A percentile compares a stretch with the other conserved stretches of the same genome.
These are phyloP conservation scores for Ligdia adustata DNA, from an alignment of 2,888 invertebrate genomes.

Conservation along the genomic window DNA sequence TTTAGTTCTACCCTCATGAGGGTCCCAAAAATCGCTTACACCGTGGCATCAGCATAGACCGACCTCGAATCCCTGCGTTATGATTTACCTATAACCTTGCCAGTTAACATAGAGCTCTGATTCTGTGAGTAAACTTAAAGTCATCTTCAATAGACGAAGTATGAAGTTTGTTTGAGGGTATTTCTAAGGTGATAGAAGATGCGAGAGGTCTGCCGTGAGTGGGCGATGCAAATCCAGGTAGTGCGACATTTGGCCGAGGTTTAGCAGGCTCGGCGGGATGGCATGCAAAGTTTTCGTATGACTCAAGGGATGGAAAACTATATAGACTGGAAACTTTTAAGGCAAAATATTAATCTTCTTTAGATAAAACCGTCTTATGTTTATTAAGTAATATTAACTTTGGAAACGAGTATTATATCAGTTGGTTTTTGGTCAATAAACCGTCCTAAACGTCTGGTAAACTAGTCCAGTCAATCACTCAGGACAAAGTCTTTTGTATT, in stretches of 20 bases:
- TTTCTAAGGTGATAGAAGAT: conserved; percentile 22
- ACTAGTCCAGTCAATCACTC: too few relatives aligned
- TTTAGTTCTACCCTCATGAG: conserved; percentile 37
- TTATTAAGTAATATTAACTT: too few relatives aligned
- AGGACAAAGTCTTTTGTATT: too few relatives aligned
- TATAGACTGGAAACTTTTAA: too few relatives aligned
- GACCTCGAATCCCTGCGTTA: conserved; percentile 46
- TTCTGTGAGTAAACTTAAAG: too few relatives aligned
- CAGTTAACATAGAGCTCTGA: conserved; percentile 33
- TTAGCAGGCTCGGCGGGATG: conserved; percentile 41
- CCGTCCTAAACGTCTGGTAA: too few relatives aligned
- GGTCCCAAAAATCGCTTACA: conserved; percentile 54
- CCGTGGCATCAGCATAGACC: conserved; percentile 46
- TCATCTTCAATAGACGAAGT: conserved; percentile 13
- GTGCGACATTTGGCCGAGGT: conserved; percentile 63
- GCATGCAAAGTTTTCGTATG: conserved; percentile 29
- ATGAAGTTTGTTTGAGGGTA: conserved; percentile 5
- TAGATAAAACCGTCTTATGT: too few relatives aligned
- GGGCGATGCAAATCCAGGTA: conserved; percentile 55
- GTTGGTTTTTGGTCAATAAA: too few relatives aligned
- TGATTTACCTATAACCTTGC: conserved; percentile 45
- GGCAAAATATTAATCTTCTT: too few relatives aligned
- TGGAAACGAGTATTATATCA: too few relatives aligned
- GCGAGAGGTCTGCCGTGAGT: conserved; percentile 40
- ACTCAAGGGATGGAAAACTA: conserved; percentile 21